phyloP scores from a whole-genome alignment of 1,140 invertebrate genomes.

The Neodiprion fabricii region DNA sequence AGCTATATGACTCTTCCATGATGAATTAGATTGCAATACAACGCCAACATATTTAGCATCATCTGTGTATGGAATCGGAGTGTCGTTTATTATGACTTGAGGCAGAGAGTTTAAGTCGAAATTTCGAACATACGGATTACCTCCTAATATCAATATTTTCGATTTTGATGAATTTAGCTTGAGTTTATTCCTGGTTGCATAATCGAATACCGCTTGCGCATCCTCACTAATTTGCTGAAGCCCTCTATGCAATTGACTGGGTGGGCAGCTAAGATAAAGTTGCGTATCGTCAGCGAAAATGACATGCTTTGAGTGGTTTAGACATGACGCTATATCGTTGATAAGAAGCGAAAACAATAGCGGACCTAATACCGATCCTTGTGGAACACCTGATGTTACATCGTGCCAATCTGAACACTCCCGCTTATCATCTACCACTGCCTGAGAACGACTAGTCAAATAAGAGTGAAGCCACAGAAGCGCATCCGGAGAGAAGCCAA shows the following conservation, averaged over 20 bases:
- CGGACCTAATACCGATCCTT: background rate
- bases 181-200: background rate
- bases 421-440: background rate
- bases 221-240: background rate
- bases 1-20: background rate
- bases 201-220: background rate
- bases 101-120: background rate
- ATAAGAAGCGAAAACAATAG: background rate
- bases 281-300: constrained; percentile 3
- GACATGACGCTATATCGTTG: background rate
- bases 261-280: background rate
- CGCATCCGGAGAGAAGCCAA: background rate
- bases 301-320: background rate
- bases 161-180: background rate
- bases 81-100: background rate
- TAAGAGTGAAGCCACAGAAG: background rate
- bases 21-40: background rate
- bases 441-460: background rate
- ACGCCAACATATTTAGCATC: background rate
- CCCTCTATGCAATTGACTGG: background rate
- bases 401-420: background rate
- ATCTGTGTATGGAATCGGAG: background rate
- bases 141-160: background rate
- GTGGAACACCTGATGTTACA: background rate
- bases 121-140: background rate